Evolutionary conservation across 2,888 invertebrate species (phyloP), one percentile per base, ranked within the genome.

Genomic region (Thymelicus sylvestris): DNA sequence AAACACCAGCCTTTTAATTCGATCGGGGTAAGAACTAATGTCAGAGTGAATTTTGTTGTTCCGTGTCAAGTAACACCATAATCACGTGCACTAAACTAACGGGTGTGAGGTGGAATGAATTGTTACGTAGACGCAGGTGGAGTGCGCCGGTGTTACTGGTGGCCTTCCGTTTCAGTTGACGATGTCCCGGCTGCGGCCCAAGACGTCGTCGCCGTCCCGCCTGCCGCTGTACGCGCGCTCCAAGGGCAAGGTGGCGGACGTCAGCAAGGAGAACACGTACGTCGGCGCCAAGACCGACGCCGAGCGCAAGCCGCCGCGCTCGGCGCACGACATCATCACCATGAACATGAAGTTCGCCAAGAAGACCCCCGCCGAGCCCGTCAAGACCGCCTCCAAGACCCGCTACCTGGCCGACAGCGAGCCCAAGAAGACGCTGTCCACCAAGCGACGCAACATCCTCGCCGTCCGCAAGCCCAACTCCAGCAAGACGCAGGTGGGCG

Each of bases 251-350:
- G 88, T 86, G 62, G 88, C 85, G 4, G 92, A 93, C 74, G 93
- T 93, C 71, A 87, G 93, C 72, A 93, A 93, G 73, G 93, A 93
- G 78, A 93, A 93, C 86, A 83, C 93, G 1, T 93, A 91, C 84
- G 86, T 79, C 15, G 90, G 87, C 62, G 90, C 88, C 59, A 90
- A 90, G 74, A 80, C 82, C 7, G 91, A 90, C 78, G 39, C 83
- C 7, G 91, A 91, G 65, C 83, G 84, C n/a, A 77, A 76, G 52
- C 79, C 80, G 13, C 79, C 77, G 74, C 87, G 88, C 72, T 85
- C 90, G 74, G 86, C 85, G 0, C 89, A 85, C 80, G 91, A 91
- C 75, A 78, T 89, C 76, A 77, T 83, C 77, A 84, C 81, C 79
- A 73, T 86, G 73, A 85, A 80, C 82, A 79, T 85, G 79, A 88